Evolutionary conservation across 2,888 invertebrate species (phyloP), one percentile per base, ranked within the genome.

Genomic region (Ecliptopera silaceata): DNA sequence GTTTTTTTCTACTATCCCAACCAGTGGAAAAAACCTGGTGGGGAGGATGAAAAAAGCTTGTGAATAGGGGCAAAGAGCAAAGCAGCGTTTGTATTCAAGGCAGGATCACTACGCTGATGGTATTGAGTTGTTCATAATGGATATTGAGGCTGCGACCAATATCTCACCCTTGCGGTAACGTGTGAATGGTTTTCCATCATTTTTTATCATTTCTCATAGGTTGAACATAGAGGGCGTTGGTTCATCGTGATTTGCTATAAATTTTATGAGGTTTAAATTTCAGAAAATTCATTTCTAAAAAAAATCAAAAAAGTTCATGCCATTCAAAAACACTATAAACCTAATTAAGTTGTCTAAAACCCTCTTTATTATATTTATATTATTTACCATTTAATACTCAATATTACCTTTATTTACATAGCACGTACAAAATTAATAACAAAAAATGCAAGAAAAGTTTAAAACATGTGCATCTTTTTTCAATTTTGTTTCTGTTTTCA

Each of bases 71-170:
- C 26, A 26, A 26, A 26, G 1, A 8, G 63, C 68, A 78, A 75
- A 69, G 68, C 68, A 73, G 8, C 13, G 42, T 87, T 88, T 83
- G 79, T 84, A 87, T 88, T 84, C 85, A 82, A 72, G 64, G 59
- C 65, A 69, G 69, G 72, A 77, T 75, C 46, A 29, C 42, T 47
- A 26, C 76, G 72, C 74, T 76, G 76, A 76, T 71, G 73, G 68
- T 77, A 83, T 85, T 80, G 82, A 83, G 77, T 71, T 73, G 74
- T 81, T 75, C 81, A 80, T 75, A 73, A 77, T 77, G 72, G 76
- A 75, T 77, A 76, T 77, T 77, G 74, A 71, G 63, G 50, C 32
- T 34, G 46, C 38, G 20, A 34, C 49, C 65, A 56, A 49, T 61
- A 58, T 59, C 50, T 58, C 61, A 58, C 66, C 63, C 66, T 54